Percentiles rank a stretch among this genome's conserved stretches.
Evolutionary conservation across 2,888 invertebrate species (phyloP).

Genomic region (Tiliacea aurago): DNA sequence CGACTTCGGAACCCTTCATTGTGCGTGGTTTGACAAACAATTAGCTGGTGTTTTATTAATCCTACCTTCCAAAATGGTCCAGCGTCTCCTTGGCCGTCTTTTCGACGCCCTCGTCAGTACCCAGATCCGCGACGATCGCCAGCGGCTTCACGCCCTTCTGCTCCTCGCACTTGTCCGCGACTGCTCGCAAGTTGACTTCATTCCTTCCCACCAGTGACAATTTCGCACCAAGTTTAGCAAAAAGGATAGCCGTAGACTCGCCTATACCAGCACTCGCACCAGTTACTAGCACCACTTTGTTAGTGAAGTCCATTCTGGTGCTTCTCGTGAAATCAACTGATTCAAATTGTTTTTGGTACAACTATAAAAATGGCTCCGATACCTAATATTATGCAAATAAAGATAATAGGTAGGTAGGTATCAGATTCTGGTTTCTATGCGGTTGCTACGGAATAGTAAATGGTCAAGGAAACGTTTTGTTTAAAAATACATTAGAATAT

Average conservation of each 20-base stretch:
- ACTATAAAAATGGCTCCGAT: constrained; percentile 12
- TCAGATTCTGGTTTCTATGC: constrained; percentile 11
- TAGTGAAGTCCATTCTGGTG: constrained; percentile 59
- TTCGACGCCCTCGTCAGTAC: constrained; percentile 75
- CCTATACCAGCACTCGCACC: constrained; percentile 77
- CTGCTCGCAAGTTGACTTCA: constrained; percentile 65
- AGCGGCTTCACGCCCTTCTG: constrained; percentile 66
- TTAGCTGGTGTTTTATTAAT: too few relatives aligned
- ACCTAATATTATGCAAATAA: constrained; percentile 11
- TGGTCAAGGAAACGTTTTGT: not conserved
- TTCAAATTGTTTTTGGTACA: not conserved
- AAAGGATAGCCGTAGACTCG: constrained; percentile 68
- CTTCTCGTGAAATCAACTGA: constrained; percentile 6
- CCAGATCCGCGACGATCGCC: constrained; percentile 70
- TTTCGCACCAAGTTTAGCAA: constrained; percentile 71
- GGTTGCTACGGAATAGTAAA: constrained; percentile 2
- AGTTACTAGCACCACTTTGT: constrained; percentile 74
- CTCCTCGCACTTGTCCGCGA: constrained; percentile 64
- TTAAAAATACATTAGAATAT: constrained; percentile 3
- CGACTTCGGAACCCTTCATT: too few relatives aligned
- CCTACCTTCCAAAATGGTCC: constrained; percentile 66
- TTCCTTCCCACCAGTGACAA: constrained; percentile 71
- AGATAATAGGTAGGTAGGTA: not conserved
- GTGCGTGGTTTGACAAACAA: too few relatives aligned
- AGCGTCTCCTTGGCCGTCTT: constrained; percentile 69